Evolutionary conservation across 2,888 invertebrate genomes (phyloP), one percentile per base, ranked within the genome.

Genomic region (Ecliptopera silaceata): DNA sequence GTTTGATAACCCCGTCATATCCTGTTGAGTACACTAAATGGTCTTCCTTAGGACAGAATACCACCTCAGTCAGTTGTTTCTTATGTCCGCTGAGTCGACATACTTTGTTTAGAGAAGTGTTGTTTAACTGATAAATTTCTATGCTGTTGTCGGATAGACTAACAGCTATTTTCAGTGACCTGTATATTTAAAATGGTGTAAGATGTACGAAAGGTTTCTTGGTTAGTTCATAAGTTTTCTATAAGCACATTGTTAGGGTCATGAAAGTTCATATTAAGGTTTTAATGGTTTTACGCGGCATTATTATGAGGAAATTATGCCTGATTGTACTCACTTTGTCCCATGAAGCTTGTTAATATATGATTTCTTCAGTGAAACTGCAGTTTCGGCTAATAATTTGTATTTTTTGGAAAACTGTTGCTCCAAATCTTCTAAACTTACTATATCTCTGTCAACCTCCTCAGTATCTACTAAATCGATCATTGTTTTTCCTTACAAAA

Each of bases 271-370:
- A 6, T 38, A 17, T 36, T 38, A 38, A 17, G 17, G 8, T 43
- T 17, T n/a, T 20, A 8, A 10, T 17, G 6, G 8, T 8, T 15
- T 15, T 8, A 13, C 8, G 8, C 22, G 10, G 17, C 6, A 10
- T 17, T 2, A 38, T 5, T 38, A 38, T n/a, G 26, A 26, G 26
- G 8, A 26, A n/a, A 22, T 12, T 29, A 10, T 0, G 26, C 11
- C 12, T 31, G 48, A 17, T 48, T 17, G 22, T 63, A 86, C 80
- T 85, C 82, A 93, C 94, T 87, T 91, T 49, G 93, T 92, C 2
- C 92, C 92, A 65, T 91, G 86, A 61, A 95, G 72, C 53, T 92
- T 91, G 41, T 95, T 89, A 47, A 95, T 86, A 70, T 95, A 95
- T 2, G 92, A 91, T 57, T 92, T 91, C 26, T 92, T 87, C 0